Evolutionary conservation across 2,888 invertebrate species (phyloP), one percentile per base, ranked within the genome.

Genomic region (Stenchaetothrips biformis): DNA sequence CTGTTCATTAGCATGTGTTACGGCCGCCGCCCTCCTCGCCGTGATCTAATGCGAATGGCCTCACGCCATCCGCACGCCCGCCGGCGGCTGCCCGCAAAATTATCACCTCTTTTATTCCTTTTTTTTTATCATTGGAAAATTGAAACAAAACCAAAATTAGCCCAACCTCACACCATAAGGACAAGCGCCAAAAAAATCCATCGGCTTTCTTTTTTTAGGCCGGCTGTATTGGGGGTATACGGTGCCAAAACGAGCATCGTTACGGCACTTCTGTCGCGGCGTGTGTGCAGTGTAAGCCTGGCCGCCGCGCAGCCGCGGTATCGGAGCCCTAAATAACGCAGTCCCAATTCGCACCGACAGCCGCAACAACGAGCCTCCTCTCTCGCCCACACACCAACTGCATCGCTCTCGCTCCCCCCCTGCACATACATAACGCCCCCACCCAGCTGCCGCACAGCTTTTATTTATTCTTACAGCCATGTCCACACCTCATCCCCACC

Each of bases 321-420:
- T 74, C 25, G 25, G 9, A 74, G 67, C 25, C 67, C 67, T 74
- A 74, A 74, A 74, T 74, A 74, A 74, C 67, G 25, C 67, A 74
- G 67, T 74, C 67, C 67, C 67, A 74, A 74, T 74, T 74, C 67
- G 67, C 67, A 74, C 67, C 67, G 67, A 74, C 67, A 74, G 67
- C 67, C 67, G 67, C 67, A 74, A 74, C 67, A 74, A 25, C 67
- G 67, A 11, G 25, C 25, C 67, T 21, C 13, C 59, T 59, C 59
- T 37, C 37, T 37, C 37, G 1, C 37, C 4, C 37, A n/a, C n/a
- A n/a, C n/a, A n/a, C n/a, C n/a, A n/a, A n/a, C n/a, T n/a, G n/a
- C n/a, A n/a, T 37, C 37, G 1, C 37, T 37, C 37, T 37, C 37
- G 1, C 37, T 37, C 37, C 4, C 37, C 4, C 37, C 4, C 37